phyloP scores from a whole-genome alignment of 1,140 invertebrate genomes.

The Pachypeltis micranthus region DNA sequence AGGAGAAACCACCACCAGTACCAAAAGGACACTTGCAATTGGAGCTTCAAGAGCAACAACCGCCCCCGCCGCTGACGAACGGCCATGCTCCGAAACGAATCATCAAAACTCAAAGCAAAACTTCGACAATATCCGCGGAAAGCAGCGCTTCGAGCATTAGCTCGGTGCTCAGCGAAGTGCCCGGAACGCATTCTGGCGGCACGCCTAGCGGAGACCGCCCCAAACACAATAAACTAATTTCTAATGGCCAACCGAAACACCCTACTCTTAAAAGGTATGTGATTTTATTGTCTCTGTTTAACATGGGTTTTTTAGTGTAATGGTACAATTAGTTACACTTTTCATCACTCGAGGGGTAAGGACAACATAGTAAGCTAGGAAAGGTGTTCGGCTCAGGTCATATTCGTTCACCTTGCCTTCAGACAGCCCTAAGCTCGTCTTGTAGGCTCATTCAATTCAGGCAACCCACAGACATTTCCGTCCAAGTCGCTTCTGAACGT shows the following conservation, averaged over 20 bases:
- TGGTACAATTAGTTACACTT: too few species aligned
- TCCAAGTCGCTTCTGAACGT: too few species aligned
- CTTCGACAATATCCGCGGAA: slow-evolving; percentile 23
- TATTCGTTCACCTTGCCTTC: too few species aligned
- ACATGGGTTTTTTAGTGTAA: too few species aligned
- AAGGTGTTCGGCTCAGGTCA: too few species aligned
- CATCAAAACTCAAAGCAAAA: slow-evolving; percentile 21
- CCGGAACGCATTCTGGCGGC: slow-evolving; percentile 5
- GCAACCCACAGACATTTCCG: too few species aligned
- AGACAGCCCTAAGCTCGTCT: too few species aligned
- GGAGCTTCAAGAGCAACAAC: slow-evolving; percentile 15
- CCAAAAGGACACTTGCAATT: slow-evolving; percentile 29
- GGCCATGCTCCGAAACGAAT: slow-evolving; percentile 22
- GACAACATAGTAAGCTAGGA: too few species aligned
- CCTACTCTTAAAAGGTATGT: slow-evolving; percentile 44
- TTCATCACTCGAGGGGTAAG: too few species aligned
- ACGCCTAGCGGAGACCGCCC: slow-evolving; percentile 23
- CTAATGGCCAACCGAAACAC: slow-evolving; percentile 37
- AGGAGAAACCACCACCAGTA: slow-evolving; percentile 46
- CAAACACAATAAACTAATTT: slow-evolving; percentile 24
- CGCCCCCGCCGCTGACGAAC: slow-evolving; percentile 18
- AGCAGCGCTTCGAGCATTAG: slow-evolving; percentile 24
- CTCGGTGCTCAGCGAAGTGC: slow-evolving; percentile 17
- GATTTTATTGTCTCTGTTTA: too few species aligned
- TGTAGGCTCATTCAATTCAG: too few species aligned